Percentiles rank a stretch among this genome's conserved stretches.
Conservation (phyloP, 2,113 vertebrate species). For the Aegithalos caudatus region DNA sequence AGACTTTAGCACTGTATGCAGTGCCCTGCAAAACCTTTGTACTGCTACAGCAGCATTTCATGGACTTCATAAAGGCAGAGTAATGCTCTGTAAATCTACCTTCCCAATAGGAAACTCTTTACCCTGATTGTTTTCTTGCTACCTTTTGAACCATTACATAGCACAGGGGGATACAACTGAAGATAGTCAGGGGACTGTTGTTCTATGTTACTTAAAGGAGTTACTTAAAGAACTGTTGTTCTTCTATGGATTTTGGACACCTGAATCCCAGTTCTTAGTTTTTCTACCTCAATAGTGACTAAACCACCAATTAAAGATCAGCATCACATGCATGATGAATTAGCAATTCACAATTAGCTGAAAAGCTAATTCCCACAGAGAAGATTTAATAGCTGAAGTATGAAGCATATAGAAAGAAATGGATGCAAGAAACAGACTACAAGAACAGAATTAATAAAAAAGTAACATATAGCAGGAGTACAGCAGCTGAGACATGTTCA, state of each 20-base stretch:
- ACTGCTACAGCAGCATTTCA: background rate
- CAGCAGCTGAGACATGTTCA: background rate
- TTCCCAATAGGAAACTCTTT: background rate
- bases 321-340: fast-evolving
- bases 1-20: background rate
- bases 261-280: background rate
- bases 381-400: background rate
- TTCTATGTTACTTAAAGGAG: no score
- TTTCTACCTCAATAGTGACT: background rate
- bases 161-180: background rate
- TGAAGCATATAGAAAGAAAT: background rate
- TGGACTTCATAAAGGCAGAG: background rate
- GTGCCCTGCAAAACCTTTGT: background rate
- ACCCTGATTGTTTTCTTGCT: background rate
- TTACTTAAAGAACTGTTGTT: no score
- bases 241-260: background rate
- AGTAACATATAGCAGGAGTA: background rate
- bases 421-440: background rate
- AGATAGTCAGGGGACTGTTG: background rate
- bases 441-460: background rate
- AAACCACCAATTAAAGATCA: background rate
- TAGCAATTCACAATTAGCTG: no score
- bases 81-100: background rate
- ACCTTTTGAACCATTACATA: background rate
- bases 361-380: background rate